Evolutionary conservation across 1,140 invertebrate species (phyloP).

Genomic region (Pseudachorutes palmiensis): DNA sequence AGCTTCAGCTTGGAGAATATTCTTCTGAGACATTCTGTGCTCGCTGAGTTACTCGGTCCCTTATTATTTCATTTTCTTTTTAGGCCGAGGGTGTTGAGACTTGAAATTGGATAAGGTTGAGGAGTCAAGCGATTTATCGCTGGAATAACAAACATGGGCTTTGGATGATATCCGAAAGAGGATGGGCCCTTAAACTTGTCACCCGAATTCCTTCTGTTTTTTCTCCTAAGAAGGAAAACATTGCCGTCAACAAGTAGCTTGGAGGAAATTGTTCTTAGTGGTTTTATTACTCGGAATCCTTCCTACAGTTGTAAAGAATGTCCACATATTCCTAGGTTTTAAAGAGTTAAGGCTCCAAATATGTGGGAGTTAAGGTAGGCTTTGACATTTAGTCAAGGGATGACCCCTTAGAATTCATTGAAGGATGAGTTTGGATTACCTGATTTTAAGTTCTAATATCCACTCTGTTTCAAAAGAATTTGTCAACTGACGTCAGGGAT

Average conservation of each 20-base stretch:
- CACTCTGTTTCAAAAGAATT: no score
- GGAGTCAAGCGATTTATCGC: neutral
- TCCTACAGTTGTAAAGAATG: no score
- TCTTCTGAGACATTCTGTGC: no score
- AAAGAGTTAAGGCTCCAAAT: no score
- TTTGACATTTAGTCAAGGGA: neutral
- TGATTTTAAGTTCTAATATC: no score
- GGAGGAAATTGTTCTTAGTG: neutral
- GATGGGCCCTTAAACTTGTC: neutral
- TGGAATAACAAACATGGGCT: neutral
- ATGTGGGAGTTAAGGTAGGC: neutral
- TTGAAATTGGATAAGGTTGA: neutral
- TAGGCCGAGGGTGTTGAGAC: neutral
- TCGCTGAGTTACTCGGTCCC: no score
- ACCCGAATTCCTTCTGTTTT: neutral
- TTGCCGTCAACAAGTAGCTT: neutral
- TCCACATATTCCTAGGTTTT: no score
- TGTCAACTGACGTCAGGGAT: no score
- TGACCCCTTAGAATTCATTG: no score
- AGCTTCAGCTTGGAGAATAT: no score
- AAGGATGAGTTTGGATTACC: neutral
- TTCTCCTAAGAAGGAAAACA: neutral
- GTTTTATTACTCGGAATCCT: neutral
- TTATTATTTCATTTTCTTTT: neutral
- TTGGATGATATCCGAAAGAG: neutral